These are phyloP conservation scores for Poeciliopsis retropinna DNA, from an alignment of 2,113 vertebrate genomes.

Conservation along the genomic window DNA sequence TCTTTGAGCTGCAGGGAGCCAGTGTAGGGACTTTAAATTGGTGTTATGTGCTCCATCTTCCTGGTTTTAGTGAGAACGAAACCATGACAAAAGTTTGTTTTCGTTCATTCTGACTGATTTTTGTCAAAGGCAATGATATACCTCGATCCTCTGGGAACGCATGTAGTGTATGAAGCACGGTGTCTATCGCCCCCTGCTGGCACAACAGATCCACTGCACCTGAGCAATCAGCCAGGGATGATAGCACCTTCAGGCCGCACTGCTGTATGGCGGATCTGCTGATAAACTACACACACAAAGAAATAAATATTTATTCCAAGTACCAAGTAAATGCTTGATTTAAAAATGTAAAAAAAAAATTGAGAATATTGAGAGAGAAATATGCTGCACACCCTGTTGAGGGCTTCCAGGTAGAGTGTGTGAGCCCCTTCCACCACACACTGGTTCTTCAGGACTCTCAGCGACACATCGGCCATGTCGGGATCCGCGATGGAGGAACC, in stretches of 20 bases:
- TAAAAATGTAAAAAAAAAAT: neutral
- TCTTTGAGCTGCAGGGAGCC: no score
- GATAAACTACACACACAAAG: conserved; percentile 84
- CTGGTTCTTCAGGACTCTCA: conserved; percentile 88
- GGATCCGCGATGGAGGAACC: conserved; percentile 77
- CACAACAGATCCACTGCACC: conserved; percentile 87
- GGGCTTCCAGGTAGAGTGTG: conserved; percentile 85
- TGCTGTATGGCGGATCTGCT: conserved; percentile 86
- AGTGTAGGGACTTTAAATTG: no score
- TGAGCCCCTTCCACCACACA: conserved; percentile 89
- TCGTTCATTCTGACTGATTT: neutral
- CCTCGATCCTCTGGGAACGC: conserved; percentile 91
- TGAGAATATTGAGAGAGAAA: neutral
- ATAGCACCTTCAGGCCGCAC: conserved; percentile 87
- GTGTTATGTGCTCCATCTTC: no score
- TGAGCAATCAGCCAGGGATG: conserved; percentile 83
- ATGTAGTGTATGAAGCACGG: conserved; percentile 88
- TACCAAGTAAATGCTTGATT: neutral
- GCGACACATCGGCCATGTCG: conserved; percentile 79
- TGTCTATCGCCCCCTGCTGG: conserved; percentile 90
- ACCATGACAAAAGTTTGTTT: neutral
- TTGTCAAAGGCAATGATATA: conserved; percentile 39
- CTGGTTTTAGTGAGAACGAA: no score
- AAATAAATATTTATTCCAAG: neutral
- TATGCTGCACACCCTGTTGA: conserved; percentile 86